Percentiles rank a stretch among this genome's conserved stretches.
Conservation (phyloP, 2,888 invertebrate species). For the Sphaerophoria rueppellii region DNA sequence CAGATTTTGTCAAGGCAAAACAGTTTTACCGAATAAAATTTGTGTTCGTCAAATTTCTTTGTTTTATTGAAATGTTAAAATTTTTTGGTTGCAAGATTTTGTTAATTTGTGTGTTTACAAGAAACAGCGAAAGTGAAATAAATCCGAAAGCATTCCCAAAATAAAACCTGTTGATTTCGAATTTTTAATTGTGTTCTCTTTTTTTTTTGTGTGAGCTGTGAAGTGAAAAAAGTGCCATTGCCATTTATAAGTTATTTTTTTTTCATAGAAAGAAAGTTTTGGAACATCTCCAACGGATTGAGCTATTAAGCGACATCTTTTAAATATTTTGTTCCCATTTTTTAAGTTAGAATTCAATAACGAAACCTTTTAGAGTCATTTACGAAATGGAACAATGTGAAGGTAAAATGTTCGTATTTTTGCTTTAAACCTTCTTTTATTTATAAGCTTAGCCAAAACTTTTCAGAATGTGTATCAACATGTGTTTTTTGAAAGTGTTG, state of each 20-base stretch:
- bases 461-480: too few species aligned
- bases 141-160: conserved; percentile 14
- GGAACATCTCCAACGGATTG: too few species aligned
- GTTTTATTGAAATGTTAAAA: conserved; percentile 19
- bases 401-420: too few species aligned
- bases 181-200: not conserved
- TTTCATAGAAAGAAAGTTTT: not conserved
- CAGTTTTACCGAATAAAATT: not conserved
- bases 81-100: not conserved
- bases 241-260: not conserved
- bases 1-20: not conserved
- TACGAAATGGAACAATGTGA: too few species aligned
- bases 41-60: conserved; percentile 1
- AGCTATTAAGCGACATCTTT: too few species aligned
- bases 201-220: conserved; percentile 22
- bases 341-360: too few species aligned
- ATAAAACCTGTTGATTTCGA: conserved; percentile 30
- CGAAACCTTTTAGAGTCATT: too few species aligned
- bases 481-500: too few species aligned
- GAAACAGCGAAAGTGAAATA: conserved; percentile 20
- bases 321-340: too few species aligned
- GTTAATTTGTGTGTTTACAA: conserved; percentile 7
- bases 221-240: too few species aligned
- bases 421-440: too few species aligned
- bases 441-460: too few species aligned